Conservation (phyloP, 2,113 vertebrate genomes). For the Phalacrocorax pelagicus region DNA sequence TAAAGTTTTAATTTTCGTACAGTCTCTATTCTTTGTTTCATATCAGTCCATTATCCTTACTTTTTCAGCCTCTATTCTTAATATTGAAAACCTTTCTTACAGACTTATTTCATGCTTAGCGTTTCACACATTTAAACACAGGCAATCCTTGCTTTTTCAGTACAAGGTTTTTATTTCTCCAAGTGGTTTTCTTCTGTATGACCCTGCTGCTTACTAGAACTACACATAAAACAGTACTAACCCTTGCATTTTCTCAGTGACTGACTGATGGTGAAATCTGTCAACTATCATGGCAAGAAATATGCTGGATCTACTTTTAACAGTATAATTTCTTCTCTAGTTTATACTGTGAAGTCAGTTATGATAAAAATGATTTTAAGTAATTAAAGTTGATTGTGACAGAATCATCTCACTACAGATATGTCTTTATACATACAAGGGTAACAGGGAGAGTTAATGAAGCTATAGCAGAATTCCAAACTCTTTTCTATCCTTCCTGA, state of each 20-base stretch:
- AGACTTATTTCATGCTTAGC: not conserved
- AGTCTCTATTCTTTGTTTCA: not conserved
- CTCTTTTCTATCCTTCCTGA: not conserved
- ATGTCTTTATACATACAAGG: not conserved
- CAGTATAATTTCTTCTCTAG: not conserved
- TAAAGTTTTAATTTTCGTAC: not conserved
- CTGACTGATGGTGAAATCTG: not conserved
- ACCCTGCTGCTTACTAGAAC: not conserved
- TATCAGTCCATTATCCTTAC: not conserved
- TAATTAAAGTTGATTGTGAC: not conserved
- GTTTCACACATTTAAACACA: not conserved
- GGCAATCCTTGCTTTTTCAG: not conserved
- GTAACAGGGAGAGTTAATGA: not conserved
- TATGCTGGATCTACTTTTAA: not conserved
- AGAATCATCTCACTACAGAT: not conserved
- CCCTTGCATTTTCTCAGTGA: not conserved
- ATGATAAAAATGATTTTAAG: not conserved
- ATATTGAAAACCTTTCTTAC: not conserved
- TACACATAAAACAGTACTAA: not conserved
- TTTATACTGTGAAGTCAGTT: not conserved
- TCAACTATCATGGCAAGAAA: not conserved
- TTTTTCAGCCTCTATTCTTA: not conserved
- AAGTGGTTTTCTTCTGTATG: not conserved
- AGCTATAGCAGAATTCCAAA: not conserved
- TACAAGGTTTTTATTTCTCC: not conserved